phyloP scores from a whole-genome alignment of 1,140 invertebrate species.

The Leptopilina boulardi region DNA sequence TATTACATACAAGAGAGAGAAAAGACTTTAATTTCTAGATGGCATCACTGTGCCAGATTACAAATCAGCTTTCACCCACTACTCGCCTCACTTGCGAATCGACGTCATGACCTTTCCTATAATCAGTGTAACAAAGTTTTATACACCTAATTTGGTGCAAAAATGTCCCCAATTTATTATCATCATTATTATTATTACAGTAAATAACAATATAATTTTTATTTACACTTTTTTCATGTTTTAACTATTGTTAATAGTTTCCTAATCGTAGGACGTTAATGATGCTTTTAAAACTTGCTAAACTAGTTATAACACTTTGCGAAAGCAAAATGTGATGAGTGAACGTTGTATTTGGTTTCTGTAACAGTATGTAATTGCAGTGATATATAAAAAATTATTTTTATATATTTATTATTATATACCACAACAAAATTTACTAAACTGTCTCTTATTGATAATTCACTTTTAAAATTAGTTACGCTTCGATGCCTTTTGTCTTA shows the following conservation, averaged over 20 bases:
- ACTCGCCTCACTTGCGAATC: background rate
- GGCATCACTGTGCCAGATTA: constrained; percentile 17
- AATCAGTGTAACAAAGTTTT: background rate
- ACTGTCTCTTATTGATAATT: no score
- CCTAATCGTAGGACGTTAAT: background rate
- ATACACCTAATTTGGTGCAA: background rate
- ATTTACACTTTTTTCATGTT: background rate
- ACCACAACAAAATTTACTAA: no score
- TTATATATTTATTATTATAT: no score
- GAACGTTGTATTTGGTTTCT: constrained; percentile 1
- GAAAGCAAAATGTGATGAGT: constrained; percentile 2
- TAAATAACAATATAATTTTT: background rate
- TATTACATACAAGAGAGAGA: background rate
- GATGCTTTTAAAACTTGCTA: constrained; percentile 15
- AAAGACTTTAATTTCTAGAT: constrained; percentile 7
- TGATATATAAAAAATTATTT: background rate
- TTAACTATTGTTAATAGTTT: background rate
- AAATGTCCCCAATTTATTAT: background rate
- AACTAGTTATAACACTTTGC: constrained; percentile 2
- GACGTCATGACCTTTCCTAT: constrained; percentile 12
- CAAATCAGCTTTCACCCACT: constrained; percentile 19
- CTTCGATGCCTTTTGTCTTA: no score
- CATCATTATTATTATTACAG: no score
- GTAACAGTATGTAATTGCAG: background rate
- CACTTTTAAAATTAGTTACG: no score